Evolutionary conservation across 1,140 invertebrate species (phyloP).

Genomic region (Physella acuta): DNA sequence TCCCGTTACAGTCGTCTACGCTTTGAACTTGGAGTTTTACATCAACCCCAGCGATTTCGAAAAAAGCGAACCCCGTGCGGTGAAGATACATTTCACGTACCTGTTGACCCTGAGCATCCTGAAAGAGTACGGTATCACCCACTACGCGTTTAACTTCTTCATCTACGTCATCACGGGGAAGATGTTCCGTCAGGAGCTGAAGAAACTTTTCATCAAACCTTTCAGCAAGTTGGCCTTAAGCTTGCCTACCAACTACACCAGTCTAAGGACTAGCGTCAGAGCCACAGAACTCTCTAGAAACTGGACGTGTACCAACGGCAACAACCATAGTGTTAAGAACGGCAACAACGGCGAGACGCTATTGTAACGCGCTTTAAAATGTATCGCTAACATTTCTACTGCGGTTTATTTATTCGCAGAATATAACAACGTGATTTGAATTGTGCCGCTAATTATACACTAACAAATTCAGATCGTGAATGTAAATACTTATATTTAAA

Average conservation of each 20-base stretch:
- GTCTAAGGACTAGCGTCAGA: constrained; percentile 32
- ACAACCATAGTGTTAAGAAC: no score
- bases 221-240: constrained; percentile 32
- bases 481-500: no score
- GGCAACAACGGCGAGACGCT: no score
- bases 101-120: constrained; percentile 42
- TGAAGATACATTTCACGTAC: constrained; percentile 40
- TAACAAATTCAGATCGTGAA: no score
- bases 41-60: not conserved
- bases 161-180: constrained; percentile 57
- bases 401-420: no score
- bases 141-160: constrained; percentile 58
- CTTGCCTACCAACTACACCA: constrained; percentile 38
- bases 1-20: constrained; percentile 50
- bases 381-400: no score
- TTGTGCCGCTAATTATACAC: no score
- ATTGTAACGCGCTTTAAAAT: no score
- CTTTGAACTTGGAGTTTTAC: constrained; percentile 37
- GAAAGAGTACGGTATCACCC: constrained; percentile 55
- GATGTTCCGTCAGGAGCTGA: constrained; percentile 53
- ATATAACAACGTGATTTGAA: no score
- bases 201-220: constrained; percentile 34
- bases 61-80: constrained; percentile 32
- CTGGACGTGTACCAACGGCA: constrained; percentile 35
- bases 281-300: constrained; percentile 31